Percentiles rank a stretch among this genome's conserved stretches.
Evolutionary conservation across 2,113 vertebrate genomes (phyloP).

Genomic region (Solenodon paradoxus): DNA sequence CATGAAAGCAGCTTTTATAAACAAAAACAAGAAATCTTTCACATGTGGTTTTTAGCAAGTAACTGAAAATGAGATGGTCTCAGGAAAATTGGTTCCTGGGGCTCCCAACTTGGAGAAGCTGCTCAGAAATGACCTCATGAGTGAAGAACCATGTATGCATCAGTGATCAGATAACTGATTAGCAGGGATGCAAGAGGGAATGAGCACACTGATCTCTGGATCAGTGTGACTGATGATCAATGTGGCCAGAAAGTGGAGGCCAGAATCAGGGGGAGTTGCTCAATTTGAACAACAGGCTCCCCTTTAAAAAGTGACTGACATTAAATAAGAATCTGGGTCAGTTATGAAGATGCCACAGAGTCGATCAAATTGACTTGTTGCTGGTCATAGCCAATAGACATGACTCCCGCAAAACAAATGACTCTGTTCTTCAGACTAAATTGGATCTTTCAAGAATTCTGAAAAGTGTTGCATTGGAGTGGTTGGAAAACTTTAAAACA

Average conservation of each 20-base stretch:
- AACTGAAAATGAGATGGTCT: neutral
- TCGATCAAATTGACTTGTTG: neutral
- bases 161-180: neutral
- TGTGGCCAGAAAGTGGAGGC: neutral
- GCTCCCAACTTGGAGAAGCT: neutral
- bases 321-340: neutral
- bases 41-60: neutral
- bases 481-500: neutral
- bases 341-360: neutral
- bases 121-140: neutral
- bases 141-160: neutral
- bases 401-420: neutral
- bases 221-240: neutral
- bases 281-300: neutral
- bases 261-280: neutral
- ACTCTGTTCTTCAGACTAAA: neutral
- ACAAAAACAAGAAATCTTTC: neutral
- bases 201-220: neutral
- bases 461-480: neutral
- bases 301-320: neutral
- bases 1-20: neutral
- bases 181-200: neutral
- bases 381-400: neutral
- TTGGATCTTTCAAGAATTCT: neutral
- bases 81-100: neutral